Conservation (phyloP, 2,113 vertebrate species). For the Lathamus discolor region DNA sequence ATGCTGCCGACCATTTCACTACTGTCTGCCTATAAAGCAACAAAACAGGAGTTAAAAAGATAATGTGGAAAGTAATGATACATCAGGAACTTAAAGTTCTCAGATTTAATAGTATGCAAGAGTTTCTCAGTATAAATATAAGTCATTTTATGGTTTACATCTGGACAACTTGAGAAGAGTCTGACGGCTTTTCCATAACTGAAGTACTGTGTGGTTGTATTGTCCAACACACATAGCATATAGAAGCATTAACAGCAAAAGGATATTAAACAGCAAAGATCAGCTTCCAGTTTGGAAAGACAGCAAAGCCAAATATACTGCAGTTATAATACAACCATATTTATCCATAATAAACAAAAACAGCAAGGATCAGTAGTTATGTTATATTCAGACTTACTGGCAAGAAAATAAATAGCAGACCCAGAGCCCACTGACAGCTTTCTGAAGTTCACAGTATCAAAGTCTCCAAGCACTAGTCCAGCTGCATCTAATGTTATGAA, state of each 20-base stretch:
- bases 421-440: background rate
- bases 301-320: background rate
- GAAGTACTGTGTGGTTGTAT: background rate
- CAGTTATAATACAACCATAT: background rate
- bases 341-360: background rate
- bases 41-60: background rate
- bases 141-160: background rate
- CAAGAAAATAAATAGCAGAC: background rate
- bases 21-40: background rate
- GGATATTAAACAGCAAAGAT: background rate
- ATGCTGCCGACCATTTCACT: background rate
- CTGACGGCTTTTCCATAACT: background rate
- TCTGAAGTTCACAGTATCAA: background rate
- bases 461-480: background rate
- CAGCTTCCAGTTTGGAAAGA: background rate
- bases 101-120: background rate
- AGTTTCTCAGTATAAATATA: background rate
- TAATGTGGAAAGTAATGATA: background rate
- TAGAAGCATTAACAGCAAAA: background rate
- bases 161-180: background rate
- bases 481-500: background rate
- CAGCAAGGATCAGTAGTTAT: background rate
- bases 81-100: background rate
- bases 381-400: background rate
- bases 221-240: background rate